Conservation (phyloP, 2,113 vertebrate species). For the Ptyas mucosa region DNA sequence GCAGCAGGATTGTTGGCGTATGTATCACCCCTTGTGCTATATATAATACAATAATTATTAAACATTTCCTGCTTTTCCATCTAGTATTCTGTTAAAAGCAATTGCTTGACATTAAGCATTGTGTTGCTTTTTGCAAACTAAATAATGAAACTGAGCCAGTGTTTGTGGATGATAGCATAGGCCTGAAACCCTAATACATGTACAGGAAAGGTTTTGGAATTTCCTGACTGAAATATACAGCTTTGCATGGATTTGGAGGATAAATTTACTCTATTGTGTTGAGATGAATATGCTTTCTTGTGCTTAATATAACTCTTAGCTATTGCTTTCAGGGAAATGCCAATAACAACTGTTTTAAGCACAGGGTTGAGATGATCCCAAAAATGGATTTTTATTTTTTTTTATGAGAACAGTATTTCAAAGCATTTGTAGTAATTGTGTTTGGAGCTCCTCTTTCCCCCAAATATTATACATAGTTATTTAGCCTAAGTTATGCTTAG, state of each 20-base stretch:
- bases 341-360: conserved; percentile 60
- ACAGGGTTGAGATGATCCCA: conserved; percentile 44
- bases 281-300: conserved; percentile 53
- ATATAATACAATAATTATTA: conserved; percentile 10
- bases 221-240: conserved; percentile 69
- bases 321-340: conserved; percentile 69
- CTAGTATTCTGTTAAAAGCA: conserved; percentile 1
- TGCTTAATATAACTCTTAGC: conserved; percentile 63
- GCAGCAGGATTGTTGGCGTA: conserved; percentile 5
- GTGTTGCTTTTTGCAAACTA: conserved; percentile 45
- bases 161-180: conserved; percentile 50
- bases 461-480: neutral
- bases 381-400: conserved; percentile 29
- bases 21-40: conserved; percentile 18
- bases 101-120: conserved; percentile 35
- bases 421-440: neutral
- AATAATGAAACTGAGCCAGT: conserved; percentile 53
- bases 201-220: conserved; percentile 62
- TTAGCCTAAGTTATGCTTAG: neutral
- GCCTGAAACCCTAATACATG: conserved; percentile 56
- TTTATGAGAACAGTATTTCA: conserved; percentile 38
- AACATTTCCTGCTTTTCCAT: conserved; percentile 31
- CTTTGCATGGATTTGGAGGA: conserved; percentile 62
- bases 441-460: neutral
- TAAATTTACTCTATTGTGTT: conserved; percentile 72